phyloP scores from a whole-genome alignment of 2,888 invertebrate species.

The Willowsia nigromaculata region DNA sequence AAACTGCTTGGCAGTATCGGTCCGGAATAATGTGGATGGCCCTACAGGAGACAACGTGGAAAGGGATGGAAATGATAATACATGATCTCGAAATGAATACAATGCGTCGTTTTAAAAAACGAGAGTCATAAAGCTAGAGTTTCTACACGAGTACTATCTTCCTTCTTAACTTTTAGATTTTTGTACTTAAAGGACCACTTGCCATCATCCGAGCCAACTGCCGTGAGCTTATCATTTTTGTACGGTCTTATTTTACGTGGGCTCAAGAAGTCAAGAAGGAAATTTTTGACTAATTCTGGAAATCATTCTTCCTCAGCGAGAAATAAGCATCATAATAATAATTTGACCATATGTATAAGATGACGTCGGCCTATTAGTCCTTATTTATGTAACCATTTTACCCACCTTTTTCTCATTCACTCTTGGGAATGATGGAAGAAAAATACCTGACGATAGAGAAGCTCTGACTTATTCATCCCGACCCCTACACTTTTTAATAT shows the following conservation, averaged over 20 bases:
- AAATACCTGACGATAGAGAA: constrained; percentile 23
- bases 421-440: constrained; percentile 48
- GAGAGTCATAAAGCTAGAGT: constrained; percentile 24
- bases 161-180: constrained; percentile 49
- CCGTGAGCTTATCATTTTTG: constrained; percentile 22
- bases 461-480: not conserved
- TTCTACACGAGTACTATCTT: constrained; percentile 49
- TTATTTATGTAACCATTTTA: constrained; percentile 77
- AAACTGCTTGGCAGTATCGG: constrained; percentile 50
- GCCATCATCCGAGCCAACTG: constrained; percentile 39
- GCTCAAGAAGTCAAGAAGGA: constrained; percentile 28
- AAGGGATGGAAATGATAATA: constrained; percentile 36
- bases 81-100: constrained; percentile 18
- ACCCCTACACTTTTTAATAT: constrained; percentile 8
- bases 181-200: constrained; percentile 41
- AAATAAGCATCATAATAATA: constrained; percentile 28
- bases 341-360: constrained; percentile 54
- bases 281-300: constrained; percentile 66
- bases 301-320: not conserved
- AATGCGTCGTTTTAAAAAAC: constrained; percentile 61
- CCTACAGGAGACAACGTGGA: constrained; percentile 65
- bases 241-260: constrained; percentile 25
- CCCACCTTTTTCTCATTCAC: constrained; percentile 77
- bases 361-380: constrained; percentile 74
- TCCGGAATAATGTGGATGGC: constrained; percentile 35